Evolutionary conservation across 2,888 invertebrate species (phyloP).

Genomic region (Cantharis lateralis): DNA sequence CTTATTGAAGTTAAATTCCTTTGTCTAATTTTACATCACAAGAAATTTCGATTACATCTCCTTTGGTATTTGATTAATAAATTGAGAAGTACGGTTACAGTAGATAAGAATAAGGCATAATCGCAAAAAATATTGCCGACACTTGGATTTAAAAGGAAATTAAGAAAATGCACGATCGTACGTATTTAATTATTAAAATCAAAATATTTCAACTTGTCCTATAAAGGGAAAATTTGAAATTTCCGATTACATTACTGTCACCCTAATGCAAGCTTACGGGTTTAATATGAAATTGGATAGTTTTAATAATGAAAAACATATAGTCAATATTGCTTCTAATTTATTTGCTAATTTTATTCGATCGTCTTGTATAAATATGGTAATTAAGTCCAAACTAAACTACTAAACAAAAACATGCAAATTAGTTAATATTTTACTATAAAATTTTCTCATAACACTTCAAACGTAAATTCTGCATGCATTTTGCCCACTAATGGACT

Average conservation of each 20-base stretch:
- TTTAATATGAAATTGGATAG: background rate
- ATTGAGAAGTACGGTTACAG: background rate
- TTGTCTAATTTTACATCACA: background rate
- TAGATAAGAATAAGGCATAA: background rate
- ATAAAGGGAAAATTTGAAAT: background rate
- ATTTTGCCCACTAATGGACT: background rate
- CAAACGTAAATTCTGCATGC: background rate
- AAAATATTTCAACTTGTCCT: background rate
- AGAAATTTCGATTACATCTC: background rate
- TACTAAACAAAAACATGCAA: background rate
- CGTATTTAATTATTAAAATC: background rate
- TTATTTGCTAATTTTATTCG: constrained; percentile 24
- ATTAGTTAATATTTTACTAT: background rate
- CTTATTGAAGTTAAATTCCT: constrained; percentile 3
- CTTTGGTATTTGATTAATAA: background rate
- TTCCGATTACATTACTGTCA: background rate
- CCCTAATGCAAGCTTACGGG: background rate
- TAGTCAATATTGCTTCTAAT: constrained; percentile 10
- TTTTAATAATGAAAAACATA: background rate
- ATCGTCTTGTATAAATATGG: constrained; percentile 19
- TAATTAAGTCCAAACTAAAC: constrained; percentile 5
- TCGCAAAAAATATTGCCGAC: background rate
- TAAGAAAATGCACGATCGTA: no score
- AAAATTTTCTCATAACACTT: background rate
- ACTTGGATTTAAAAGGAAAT: background rate